These are phyloP conservation scores for Phoxinus phoxinus DNA, from an alignment of 2,113 vertebrate species.

Conservation along the genomic window DNA sequence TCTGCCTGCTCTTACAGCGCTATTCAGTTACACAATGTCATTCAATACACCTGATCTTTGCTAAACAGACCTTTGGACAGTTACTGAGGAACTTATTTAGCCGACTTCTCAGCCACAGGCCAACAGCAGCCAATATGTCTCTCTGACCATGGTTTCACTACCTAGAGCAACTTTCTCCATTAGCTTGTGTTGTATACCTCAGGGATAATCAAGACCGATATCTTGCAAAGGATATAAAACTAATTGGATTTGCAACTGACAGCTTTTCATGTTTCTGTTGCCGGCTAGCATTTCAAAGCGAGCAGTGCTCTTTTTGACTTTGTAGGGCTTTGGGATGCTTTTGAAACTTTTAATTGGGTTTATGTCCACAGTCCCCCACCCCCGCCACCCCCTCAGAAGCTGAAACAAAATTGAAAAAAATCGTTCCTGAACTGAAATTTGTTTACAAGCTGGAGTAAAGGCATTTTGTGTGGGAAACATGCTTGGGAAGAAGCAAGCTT, in stretches of 20 bases:
- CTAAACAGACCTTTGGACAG: slow-evolving; percentile 53
- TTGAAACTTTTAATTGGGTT: slow-evolving; percentile 25
- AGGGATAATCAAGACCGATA: not conserved
- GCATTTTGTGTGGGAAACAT: slow-evolving; percentile 1
- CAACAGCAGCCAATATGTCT: slow-evolving; percentile 35
- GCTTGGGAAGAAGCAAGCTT: slow-evolving; percentile 15
- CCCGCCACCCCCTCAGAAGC: too few species aligned
- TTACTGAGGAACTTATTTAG: slow-evolving; percentile 55
- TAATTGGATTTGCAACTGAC: slow-evolving; percentile 34
- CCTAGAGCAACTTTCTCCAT: slow-evolving; percentile 41
- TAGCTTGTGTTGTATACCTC: slow-evolving; percentile 28
- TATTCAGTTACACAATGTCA: slow-evolving; percentile 68
- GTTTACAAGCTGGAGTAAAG: slow-evolving; percentile 13
- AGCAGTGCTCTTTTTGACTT: slow-evolving; percentile 18
- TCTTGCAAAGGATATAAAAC: not conserved
- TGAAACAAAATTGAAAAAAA: not conserved
- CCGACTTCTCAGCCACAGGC: slow-evolving; percentile 29
- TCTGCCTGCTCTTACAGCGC: slow-evolving; percentile 57
- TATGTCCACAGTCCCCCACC: not conserved
- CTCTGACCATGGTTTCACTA: slow-evolving; percentile 29
- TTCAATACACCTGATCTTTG: slow-evolving; percentile 68
- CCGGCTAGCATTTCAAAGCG: slow-evolving; percentile 51
- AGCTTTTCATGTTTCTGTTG: slow-evolving; percentile 48
- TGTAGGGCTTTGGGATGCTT: not conserved
- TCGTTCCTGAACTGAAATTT: not conserved